A percentile compares a stretch with the other conserved stretches of the same genome.
Evolutionary conservation across 1,140 invertebrate genomes (phyloP).

Genomic region (Coenobita brevimanus): DNA sequence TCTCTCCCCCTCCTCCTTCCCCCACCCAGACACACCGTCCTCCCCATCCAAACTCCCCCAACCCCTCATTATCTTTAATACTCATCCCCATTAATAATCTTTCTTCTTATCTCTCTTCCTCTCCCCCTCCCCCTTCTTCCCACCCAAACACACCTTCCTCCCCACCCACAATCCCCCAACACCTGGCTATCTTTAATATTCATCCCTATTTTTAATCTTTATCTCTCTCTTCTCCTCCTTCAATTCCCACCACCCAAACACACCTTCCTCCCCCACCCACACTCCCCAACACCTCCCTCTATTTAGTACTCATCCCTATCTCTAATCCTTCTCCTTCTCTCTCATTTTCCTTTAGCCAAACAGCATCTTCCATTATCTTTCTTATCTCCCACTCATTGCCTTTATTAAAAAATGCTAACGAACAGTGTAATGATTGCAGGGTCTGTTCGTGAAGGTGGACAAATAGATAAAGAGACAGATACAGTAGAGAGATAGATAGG

Average conservation of each 20-base stretch:
- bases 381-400: not conserved
- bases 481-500: too few species aligned
- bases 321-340: too few species aligned
- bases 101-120: not conserved
- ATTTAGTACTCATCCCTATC: too few species aligned
- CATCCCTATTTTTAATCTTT: not conserved
- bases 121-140: not conserved
- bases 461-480: too few species aligned
- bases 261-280: not conserved
- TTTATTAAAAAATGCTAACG: too few species aligned
- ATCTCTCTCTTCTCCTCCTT: not conserved
- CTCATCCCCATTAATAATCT: not conserved
- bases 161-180: not conserved
- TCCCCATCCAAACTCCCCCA: not conserved
- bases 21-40: not conserved
- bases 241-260: not conserved
- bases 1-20: not conserved
- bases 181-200: not conserved
- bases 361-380: not conserved
- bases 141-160: not conserved
- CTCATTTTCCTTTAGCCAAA: not conserved
- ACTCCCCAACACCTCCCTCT: too few species aligned
- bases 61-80: not conserved
- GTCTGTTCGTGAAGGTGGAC: too few species aligned
- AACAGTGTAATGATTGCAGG: too few species aligned